Evolutionary conservation across 2,113 vertebrate genomes (phyloP).

Genomic region (Sula dactylatra): DNA sequence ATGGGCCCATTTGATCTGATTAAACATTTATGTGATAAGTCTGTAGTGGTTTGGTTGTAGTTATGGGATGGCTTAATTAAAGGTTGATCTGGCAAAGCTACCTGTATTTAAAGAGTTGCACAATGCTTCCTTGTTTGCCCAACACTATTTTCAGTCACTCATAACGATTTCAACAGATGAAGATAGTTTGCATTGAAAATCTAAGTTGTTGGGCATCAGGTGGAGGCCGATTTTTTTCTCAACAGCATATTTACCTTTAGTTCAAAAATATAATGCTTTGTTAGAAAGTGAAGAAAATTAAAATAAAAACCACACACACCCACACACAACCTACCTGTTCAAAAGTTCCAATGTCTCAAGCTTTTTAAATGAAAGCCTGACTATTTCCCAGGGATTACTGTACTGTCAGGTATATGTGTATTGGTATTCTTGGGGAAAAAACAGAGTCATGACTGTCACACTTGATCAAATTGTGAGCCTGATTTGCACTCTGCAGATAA

Average conservation of each 20-base stretch:
- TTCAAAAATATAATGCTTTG: background rate
- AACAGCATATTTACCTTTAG: background rate
- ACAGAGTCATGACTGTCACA: background rate
- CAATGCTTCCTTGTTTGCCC: background rate
- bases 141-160: background rate
- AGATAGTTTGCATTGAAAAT: background rate
- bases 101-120: background rate
- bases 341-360: background rate
- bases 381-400: background rate
- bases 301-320: background rate
- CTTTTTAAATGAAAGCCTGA: background rate
- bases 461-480: background rate
- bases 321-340: background rate
- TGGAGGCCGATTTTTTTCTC: background rate
- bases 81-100: background rate
- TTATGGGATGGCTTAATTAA: slow-evolving; percentile 17
- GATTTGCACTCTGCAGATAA: background rate
- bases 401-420: background rate
- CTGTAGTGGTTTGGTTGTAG: background rate
- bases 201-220: background rate
- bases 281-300: background rate
- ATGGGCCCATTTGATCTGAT: slow-evolving; percentile 11
- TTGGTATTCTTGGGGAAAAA: background rate
- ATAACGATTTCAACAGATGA: background rate
- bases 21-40: slow-evolving; percentile 14